Evolutionary conservation across 2,888 invertebrate species (phyloP), one percentile per base, ranked within the genome.

Genomic region (Norana najaformis): DNA sequence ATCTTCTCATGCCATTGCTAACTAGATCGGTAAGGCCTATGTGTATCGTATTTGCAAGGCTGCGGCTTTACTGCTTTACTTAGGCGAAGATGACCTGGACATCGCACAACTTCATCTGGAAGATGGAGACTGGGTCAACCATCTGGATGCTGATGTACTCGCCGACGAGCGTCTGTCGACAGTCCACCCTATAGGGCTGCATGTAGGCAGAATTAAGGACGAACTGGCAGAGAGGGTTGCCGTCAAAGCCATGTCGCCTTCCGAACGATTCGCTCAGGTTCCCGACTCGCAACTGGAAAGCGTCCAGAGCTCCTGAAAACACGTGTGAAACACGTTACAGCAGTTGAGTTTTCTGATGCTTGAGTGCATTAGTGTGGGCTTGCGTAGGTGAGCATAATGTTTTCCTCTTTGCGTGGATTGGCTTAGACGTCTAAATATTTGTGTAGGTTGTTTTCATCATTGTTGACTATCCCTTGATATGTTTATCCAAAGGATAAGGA

Each of bases 121-220:
- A 30, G 53, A n/a, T n/a, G 38, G 38, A 41, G 90, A 83, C 37
- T 23, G 90, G 90, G 90, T 90, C 90, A 47, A 90, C 90, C 41
- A 88, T 83, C 38, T 90, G 90, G 69, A 90, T 88, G 90, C 90
- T 90, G 90, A 90, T 36, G 88, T 88, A 88, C 23, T 53, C 30
- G 20, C 90, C 90, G 18, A n/a, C 30, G 34, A 37, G 53, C n/a
- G 37, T 23, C 88, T 53, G 90, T n/a, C 37, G 20, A 37, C 90
- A 90, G 1, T 4, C 23, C 53, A 38, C 38, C 5, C 8, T 41
- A 88, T 36, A 23, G 11, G 47, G 39, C 35, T n/a, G 20, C 88
- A 23, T n/a, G 41, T 38, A 38, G 23, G 18, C 35, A 20, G 34
- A 11, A 0, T 23, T 0, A 35, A 53, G 8, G n/a, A 30, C 35